phyloP scores from a whole-genome alignment of 2,113 vertebrate species.

The Hippocampus mohnikei region DNA sequence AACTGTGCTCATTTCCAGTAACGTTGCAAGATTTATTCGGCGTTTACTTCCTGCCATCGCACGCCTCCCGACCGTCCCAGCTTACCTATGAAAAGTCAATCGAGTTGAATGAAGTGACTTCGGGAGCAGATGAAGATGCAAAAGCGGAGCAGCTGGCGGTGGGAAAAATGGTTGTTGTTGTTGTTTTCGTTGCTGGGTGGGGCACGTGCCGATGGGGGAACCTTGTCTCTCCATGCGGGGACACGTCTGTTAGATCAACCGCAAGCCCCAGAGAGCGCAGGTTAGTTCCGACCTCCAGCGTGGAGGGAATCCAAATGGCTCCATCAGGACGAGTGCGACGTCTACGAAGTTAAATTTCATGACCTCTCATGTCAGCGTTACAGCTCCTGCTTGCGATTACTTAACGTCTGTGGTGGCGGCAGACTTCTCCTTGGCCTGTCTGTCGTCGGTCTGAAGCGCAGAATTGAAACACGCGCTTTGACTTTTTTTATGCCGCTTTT shows the following conservation, averaged over 20 bases:
- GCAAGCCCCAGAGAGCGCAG: constrained; percentile 29
- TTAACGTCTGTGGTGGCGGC: constrained; percentile 12
- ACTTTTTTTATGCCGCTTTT: constrained; percentile 24
- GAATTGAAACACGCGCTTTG: neutral
- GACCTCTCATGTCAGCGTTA: constrained; percentile 19
- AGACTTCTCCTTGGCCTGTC: constrained; percentile 5
- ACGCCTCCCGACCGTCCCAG: neutral
- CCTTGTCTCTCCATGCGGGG: constrained; percentile 26
- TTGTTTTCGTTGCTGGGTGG: constrained; percentile 44
- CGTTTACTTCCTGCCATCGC: neutral
- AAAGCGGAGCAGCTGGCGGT: constrained; percentile 7
- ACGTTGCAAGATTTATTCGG: neutral
- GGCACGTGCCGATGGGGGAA: constrained; percentile 13
- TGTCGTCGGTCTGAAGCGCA: constrained; percentile 2
- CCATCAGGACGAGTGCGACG: constrained; percentile 42
- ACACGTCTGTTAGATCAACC: constrained; percentile 48
- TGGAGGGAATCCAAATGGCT: constrained; percentile 47
- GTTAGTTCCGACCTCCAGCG: constrained; percentile 57
- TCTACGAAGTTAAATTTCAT: constrained; percentile 24
- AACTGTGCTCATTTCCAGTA: too few relatives aligned
- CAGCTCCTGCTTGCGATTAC: constrained; percentile 6
- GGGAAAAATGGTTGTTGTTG: constrained; percentile 28
- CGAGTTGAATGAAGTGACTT: constrained; percentile 19
- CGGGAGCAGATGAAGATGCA: constrained; percentile 19
- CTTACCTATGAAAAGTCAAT: constrained; percentile 28